Conservation (phyloP, 2,113 vertebrate species). For the Geococcyx californianus region DNA sequence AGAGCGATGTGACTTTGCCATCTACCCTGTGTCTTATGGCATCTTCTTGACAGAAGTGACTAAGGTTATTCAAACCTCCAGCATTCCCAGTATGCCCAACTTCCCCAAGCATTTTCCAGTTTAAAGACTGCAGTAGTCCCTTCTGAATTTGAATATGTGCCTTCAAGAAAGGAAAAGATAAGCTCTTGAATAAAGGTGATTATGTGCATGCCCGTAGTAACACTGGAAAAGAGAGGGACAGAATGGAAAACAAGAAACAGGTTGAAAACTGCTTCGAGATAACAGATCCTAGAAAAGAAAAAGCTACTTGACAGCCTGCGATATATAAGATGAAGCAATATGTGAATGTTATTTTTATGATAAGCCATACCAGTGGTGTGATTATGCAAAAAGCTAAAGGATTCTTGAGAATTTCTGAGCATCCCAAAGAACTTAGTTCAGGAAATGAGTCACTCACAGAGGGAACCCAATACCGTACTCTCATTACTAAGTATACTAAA, state of each 20-base stretch:
- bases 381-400: neutral
- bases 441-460: neutral
- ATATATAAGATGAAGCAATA: neutral
- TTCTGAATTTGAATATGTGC: neutral
- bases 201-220: neutral
- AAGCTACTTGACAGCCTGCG: neutral
- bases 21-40: neutral
- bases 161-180: neutral
- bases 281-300: neutral
- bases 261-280: neutral
- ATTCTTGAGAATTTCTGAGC: neutral
- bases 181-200: neutral
- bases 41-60: neutral
- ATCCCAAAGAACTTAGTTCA: neutral
- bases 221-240: neutral
- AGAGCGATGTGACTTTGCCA: neutral
- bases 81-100: neutral
- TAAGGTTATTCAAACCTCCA: neutral
- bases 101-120: neutral
- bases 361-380: neutral
- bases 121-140: neutral
- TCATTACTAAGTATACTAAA: neutral
- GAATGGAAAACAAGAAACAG: neutral
- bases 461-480: neutral
- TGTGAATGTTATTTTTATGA: neutral